Base-by-base conservation (phyloP, 2,113 vertebrate genomes). In the Hirundichthys speculiger region DNA sequence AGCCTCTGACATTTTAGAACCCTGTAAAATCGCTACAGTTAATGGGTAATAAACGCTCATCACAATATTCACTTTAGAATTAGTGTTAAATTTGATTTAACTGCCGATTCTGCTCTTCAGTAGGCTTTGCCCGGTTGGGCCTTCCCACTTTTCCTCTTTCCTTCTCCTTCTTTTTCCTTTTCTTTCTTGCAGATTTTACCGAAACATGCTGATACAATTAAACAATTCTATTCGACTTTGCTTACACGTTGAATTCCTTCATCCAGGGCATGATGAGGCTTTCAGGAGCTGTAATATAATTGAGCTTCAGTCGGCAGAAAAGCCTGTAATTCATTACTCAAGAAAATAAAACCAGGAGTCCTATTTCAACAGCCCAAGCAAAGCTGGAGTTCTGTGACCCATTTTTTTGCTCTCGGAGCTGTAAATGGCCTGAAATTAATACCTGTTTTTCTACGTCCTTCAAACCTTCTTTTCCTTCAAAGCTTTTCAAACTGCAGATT, bases 261-360 rank as follows among this genome's bases (percentile, higher is more conserved):
- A 75, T 84, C 79, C 73, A 57, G 69, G 78, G 71, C 86, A 86
- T 81, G 86, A 88, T 85, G 85, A 84, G 82, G 77, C 86, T 81
- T 89, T 90, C 79, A 84, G 86, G 78, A 91, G 85, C 80, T 86
- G 83, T 82, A 88, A 87, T 86, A 80, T 87, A 89, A 90, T 86
- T 90, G 85, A 87, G 80, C 85, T 84, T 73, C 58, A 69, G 56
- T 77, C 60, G 55, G 64, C 69, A 79, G 88, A 80, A 86, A 86
- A 90, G 85, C 81, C 87, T 89, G 87, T 80, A 86, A 84, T 89
- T 90, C 75, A 89, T 91, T 89, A 90, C 85, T 83, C 71, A 58
- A 83, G 79, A 86, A 88, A 88, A 86, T 86, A 87, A 83, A 90
- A 86, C 60, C 68, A 18, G 73, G 87, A 76, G 84, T 90, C 81